Evolutionary conservation across 2,888 invertebrate genomes (phyloP).

Genomic region (Chalcosyrphus nemorum): DNA sequence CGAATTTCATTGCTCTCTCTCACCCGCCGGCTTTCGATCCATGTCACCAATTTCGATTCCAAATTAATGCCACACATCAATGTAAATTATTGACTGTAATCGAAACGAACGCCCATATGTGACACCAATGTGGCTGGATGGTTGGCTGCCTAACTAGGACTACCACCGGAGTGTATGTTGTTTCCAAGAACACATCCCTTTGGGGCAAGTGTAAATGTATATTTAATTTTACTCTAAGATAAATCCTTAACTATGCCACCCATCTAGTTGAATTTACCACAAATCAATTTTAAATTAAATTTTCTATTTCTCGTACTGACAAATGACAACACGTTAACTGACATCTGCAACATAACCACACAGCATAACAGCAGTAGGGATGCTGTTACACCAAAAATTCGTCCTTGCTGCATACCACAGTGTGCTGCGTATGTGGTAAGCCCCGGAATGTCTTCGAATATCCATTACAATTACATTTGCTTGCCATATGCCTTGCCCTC

Average conservation of each 20-base stretch:
- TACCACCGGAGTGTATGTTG: not conserved
- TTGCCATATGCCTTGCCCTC: no score
- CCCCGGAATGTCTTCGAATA: conserved; percentile 26
- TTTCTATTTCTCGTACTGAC: conserved; percentile 21
- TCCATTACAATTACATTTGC: conserved; percentile 44
- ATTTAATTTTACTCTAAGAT: conserved; percentile 8
- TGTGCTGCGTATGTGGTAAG: conserved; percentile 25
- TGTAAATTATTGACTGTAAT: conserved; percentile 68
- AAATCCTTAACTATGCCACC: not conserved
- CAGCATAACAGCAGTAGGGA: not conserved
- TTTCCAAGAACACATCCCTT: not conserved
- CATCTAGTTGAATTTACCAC: conserved; percentile 19
- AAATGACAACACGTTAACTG: conserved; percentile 35
- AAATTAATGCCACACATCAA: conserved; percentile 53
- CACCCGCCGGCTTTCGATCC: not conserved
- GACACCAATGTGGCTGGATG: conserved; percentile 24
- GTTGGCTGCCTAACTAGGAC: conserved; percentile 38
- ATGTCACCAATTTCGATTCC: conserved; percentile 37
- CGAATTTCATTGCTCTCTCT: not conserved
- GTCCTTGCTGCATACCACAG: conserved; percentile 22
- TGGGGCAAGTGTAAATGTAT: not conserved
- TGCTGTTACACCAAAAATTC: conserved; percentile 39
- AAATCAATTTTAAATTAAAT: conserved; percentile 56
- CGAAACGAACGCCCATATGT: conserved; percentile 36
- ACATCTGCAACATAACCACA: conserved; percentile 36